Conservation (phyloP, 2,797 vertebrate species). For the Cossypha caffra region DNA sequence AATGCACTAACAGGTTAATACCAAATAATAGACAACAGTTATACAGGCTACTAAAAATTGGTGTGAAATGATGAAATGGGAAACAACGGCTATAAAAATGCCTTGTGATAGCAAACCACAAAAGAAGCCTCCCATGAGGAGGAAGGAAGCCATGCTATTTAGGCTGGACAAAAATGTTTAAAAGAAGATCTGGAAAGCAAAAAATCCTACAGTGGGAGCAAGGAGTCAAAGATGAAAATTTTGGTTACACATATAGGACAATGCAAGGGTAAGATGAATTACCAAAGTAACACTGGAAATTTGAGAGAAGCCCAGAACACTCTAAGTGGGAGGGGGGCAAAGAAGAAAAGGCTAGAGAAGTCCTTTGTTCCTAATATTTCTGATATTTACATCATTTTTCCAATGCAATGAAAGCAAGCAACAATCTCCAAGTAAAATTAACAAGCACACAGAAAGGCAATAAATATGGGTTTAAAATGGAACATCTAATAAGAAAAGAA, state of each 20-base stretch:
- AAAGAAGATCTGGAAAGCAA: neutral
- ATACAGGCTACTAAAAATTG: neutral
- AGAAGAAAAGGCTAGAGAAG: neutral
- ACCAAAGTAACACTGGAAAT: neutral
- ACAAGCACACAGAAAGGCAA: slow-evolving; percentile 3
- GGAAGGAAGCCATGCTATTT: neutral
- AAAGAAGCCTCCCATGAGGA: neutral
- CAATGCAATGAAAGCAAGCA: slow-evolving; percentile 12
- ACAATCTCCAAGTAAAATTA: slow-evolving; percentile 16
- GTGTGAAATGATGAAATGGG: neutral
- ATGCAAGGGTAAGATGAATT: neutral
- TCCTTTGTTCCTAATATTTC: neutral
- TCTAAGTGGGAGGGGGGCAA: fast-evolving
- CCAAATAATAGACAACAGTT: neutral
- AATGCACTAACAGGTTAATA: neutral
- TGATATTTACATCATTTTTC: neutral
- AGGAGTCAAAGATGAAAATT: neutral
- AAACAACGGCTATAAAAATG: neutral
- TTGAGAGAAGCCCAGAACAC: neutral
- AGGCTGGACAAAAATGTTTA: neutral
- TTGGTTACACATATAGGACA: neutral
- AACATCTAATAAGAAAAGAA: slow-evolving; percentile 19
- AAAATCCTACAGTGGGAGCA: neutral
- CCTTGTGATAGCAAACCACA: neutral
- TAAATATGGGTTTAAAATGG: slow-evolving; percentile 20